Percentiles rank a stretch among this genome's conserved stretches.
Conservation (phyloP, 1,140 invertebrate species). For the Episyrphus balteatus region DNA sequence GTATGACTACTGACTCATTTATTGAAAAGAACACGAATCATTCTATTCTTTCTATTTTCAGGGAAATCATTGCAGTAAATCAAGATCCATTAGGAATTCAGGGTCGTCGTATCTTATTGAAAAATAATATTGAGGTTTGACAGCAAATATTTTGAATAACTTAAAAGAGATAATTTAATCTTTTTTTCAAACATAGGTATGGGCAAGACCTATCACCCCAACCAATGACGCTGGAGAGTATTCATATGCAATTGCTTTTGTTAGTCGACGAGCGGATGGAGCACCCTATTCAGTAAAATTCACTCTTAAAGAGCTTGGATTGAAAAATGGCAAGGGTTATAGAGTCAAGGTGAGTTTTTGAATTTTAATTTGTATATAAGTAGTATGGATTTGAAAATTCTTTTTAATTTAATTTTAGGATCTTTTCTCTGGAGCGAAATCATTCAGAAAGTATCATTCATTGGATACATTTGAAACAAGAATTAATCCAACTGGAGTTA, state of each 20-base stretch:
- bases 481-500: conserved; percentile 30
- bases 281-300: conserved; percentile 44
- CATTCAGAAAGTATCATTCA: conserved; percentile 10
- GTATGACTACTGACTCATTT: neutral
- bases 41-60: conserved; percentile 37
- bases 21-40: neutral
- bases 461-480: conserved; percentile 18
- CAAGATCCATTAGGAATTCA: conserved; percentile 67
- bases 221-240: conserved; percentile 59
- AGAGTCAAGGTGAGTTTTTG: conserved; percentile 33
- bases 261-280: conserved; percentile 66
- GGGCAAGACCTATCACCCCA: conserved; percentile 75
- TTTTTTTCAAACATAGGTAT: conserved; percentile 56
- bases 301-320: conserved; percentile 40
- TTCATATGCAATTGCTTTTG: conserved; percentile 79
- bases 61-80: conserved; percentile 64
- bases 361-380: neutral
- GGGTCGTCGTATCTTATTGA: conserved; percentile 45
- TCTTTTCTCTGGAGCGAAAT: conserved; percentile 11
- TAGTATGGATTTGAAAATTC: neutral
- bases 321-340: conserved; percentile 37
- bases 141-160: neutral
- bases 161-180: conserved; percentile 25
- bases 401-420: conserved; percentile 13
- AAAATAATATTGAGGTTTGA: conserved; percentile 66